Evolutionary conservation across 2,888 invertebrate species (phyloP), one percentile per base, ranked within the genome.

Genomic region (Conchocele bisecta): DNA sequence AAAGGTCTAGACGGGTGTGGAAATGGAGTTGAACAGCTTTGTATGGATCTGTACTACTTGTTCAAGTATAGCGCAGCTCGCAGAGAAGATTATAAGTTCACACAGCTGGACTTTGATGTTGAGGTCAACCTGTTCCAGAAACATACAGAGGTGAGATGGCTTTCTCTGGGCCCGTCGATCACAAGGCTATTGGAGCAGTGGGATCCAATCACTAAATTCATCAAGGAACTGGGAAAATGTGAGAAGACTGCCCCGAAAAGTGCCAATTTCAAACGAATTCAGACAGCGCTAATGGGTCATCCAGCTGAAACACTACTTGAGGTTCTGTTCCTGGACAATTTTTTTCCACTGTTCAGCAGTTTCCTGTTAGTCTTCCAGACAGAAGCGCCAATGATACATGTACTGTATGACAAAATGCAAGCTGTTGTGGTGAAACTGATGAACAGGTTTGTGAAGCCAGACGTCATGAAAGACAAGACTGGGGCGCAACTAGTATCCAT

Each of bases 401-500:
- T 91, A 50, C 73, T 91, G 29, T 71, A 90, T 22, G 90, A 90
- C 77, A 88, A 58, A 58, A 60, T 48, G 31, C 46, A 44, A 29
- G 59, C 59, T n/a, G 24, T 70, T 1, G 33, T 64, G 53, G 53
- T 44, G 24, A 64, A 42, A 22, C 53, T 65, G 15, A 58, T 65
- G 59, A 54, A 53, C 20, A 63, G 54, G 26, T 63, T 63, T 22
- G 9, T 44, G 22, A 63, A 53, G 29, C 20, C 29, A 15, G 60
- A 60, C 17, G 31, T 48, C 28, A 41, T 60, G 15, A 46, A 46
- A 15, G 50, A 50, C 28, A 51, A 33, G 7, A 46, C 50, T 17
- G 28, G 26, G 50, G 44, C 42, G 44, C 42, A 28, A 51, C 63
- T 22, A 7, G 50, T 57, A 50, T 58, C 28, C 54, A 61, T 41